phyloP scores from a whole-genome alignment of 2,797 vertebrate genomes.

The Strix occidentalis region DNA sequence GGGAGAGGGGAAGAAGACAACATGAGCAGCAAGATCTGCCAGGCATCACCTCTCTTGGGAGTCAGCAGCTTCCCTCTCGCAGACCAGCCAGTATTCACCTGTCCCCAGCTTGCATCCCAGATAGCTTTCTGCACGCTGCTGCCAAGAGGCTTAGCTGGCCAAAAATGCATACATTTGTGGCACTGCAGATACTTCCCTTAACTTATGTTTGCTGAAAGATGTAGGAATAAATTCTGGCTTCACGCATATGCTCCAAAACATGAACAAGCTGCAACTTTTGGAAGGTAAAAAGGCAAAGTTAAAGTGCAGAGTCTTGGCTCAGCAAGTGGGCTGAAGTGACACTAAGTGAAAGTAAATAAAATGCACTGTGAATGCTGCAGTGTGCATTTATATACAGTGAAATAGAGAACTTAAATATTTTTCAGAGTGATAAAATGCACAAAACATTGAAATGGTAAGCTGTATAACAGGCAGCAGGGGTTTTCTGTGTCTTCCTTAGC shows the following conservation, averaged over 20 bases:
- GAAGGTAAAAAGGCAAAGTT: background rate
- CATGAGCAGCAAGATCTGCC: background rate
- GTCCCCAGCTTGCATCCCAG: background rate
- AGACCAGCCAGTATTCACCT: background rate
- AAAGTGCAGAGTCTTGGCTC: background rate
- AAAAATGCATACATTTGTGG: background rate
- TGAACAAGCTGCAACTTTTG: background rate
- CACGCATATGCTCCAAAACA: background rate
- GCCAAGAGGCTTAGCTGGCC: background rate
- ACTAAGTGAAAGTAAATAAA: background rate
- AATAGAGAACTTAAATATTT: background rate
- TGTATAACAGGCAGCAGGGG: background rate
- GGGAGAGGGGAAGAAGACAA: background rate
- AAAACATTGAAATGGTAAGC: background rate
- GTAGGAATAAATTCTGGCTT: background rate
- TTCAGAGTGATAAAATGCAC: background rate
- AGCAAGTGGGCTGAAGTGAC: background rate
- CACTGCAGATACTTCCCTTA: background rate
- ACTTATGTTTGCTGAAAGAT: background rate
- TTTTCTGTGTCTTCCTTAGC: background rate
- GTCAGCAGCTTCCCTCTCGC: background rate
- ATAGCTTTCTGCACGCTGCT: background rate
- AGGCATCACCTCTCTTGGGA: background rate
- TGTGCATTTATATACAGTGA: background rate
- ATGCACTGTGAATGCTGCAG: background rate